A percentile compares a stretch with the other conserved stretches of the same genome.
phyloP scores from a whole-genome alignment of 2,888 invertebrate species.

The Xanthia togata region DNA sequence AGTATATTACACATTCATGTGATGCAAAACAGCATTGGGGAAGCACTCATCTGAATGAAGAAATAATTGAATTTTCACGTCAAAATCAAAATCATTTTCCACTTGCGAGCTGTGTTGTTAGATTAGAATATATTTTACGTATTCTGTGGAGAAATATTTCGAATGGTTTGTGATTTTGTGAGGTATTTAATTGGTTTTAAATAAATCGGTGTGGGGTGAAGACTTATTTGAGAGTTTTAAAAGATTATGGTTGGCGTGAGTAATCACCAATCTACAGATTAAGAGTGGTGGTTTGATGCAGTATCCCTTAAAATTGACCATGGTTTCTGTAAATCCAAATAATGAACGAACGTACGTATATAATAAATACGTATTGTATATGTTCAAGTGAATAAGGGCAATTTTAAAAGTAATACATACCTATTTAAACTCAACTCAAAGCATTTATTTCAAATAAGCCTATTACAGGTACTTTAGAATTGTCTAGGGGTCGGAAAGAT shows the following conservation, averaged over 20 bases:
- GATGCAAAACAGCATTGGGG: conserved; percentile 56
- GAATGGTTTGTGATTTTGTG: neutral
- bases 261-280: no score
- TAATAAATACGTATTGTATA: no score
- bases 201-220: neutral
- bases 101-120: conserved; percentile 14
- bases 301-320: neutral
- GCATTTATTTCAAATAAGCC: no score
- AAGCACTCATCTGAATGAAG: conserved; percentile 64
- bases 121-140: conserved; percentile 16
- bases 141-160: conserved; percentile 3
- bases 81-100: conserved; percentile 58
- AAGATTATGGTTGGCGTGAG: no score
- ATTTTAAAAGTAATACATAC: no score
- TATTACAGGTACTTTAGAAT: no score
- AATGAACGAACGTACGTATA: neutral
- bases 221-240: neutral
- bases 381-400: no score
- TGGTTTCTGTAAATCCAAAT: neutral
- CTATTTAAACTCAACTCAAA: no score
- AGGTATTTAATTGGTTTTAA: neutral
- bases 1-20: conserved; percentile 55
- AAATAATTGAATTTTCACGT: conserved; percentile 65
- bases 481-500: no score
- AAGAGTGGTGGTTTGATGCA: neutral